Base-by-base conservation (phyloP, 2,888 invertebrate species). In the Drosophila melanosoma region DNA sequence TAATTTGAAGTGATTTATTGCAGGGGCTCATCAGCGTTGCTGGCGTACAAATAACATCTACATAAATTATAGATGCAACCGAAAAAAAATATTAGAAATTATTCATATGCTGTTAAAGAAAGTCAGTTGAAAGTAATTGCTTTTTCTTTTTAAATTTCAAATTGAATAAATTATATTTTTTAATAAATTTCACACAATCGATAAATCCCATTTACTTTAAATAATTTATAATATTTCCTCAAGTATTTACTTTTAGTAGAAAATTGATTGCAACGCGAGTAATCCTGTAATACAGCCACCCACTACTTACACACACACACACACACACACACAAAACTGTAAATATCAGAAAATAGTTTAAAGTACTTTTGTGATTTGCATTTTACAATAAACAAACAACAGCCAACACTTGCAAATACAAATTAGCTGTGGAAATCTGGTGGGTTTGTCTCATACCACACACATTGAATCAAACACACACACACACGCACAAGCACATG, bases 361-460 rank as follows among this genome's bases (percentile, higher is more conserved):
- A 35, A 26, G 42, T 23, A 57, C 40, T 52, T 53, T 20, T 36
- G 38, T 15, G 51, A 74, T 79, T 79, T 79, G 74, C 77, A 74
- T 70, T 82, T 65, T 54, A 63, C 70, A 65, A 74, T 63, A 56
- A 69, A 42, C 15, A 49, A 69, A 57, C 35, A 45, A 26, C 61
- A 20, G 51, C 36, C 60, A 59, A 38, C 64, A 60, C 42, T 66
- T 57, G 35, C 51, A 79, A 72, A 77, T 61, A 77, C 70, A 74
- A 79, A 80, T 86, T 70, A 69, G 52, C 62, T 63, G 33, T 64
- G 54, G 70, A 61, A 69, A 80, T 77, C n/a, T 56, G 15, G 67
- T 79, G 69, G 67, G 65, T 74, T 82, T 78, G 68, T 69, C 70
- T 45, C 68, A 71, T 69, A 66, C 76, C 71, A 76, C 73, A 66